Evolutionary conservation across 2,797 vertebrate genomes (phyloP), one percentile per base, ranked within the genome.

Genomic region (Dromococcyx pavoninus): DNA sequence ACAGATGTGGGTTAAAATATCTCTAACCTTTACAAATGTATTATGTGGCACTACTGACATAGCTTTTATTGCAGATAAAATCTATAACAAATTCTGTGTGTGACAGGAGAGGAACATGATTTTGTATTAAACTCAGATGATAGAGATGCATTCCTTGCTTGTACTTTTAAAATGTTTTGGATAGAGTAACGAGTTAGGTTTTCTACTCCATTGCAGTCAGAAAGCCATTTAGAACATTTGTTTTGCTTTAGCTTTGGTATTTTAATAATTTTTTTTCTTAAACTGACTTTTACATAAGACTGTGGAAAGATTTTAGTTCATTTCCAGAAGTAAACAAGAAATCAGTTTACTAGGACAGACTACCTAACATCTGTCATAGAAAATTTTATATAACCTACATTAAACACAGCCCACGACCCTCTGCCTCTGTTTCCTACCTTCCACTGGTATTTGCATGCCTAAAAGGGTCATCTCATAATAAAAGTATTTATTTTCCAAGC

Each of bases 21-120:
- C 93, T 93, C 92, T 98, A 97, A 97, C 97, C 97, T 98, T 97
- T 98, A 97, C 95, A 97, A 97, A 98, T 97, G 96, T 97, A 95
- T 97, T 97, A 95, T 97, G 94, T 97, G 96, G 90, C 91, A 97
- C 93, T 89, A 95, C 75, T 97, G 96, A 97, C 97, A 97, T 96
- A 91, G 92, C 92, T 97, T 97, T 98, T 97, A 98, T 96, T 96
- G 89, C 89, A 97, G 97, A 98, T 97, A 97, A 98, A 98, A 97
- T 97, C 95, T 97, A 96, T 97, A 96, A 96, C 92, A 97, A 97
- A 97, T 98, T 97, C 97, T 97, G 28, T 88, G 64, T 97, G 94
- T 96, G 94, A 96, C 96, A 96, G 92, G 93, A 97, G 88, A 95
- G 91, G 95, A 97, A 96, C 96, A 97, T 93, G 95, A 95, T 96